Evolutionary conservation across 2,888 invertebrate genomes (phyloP), one percentile per base, ranked within the genome.

Genomic region (Drosophila vallismaia): DNA sequence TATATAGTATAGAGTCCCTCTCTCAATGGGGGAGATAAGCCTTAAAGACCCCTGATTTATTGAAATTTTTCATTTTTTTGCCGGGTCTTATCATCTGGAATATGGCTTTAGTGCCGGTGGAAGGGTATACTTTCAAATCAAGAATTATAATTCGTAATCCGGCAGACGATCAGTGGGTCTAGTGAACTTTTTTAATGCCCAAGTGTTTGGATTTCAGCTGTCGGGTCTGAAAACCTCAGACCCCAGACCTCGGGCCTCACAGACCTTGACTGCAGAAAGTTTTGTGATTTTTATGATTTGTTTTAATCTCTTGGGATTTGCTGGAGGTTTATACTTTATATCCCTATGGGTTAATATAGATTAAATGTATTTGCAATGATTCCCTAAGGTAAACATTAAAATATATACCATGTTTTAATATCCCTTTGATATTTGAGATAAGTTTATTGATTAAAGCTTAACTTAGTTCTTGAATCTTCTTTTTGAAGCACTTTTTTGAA

Each of bases 61-160:
- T 44, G 44, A 44, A 44, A 24, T 44, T 42, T 42, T 42, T 42
- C 14, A 12, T 42, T 42, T 42, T 44, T 14, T 42, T 14, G 8
- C 12, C 24, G 24, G 9, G 24, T 10, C 44, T 44, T 44, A 44
- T 44, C 44, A 44, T 24, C 40, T 8, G 40, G 19, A 36, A 7
- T 42, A 14, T 19, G 40, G 33, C 8, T 33, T 8, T 36, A 36
- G 36, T 36, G 12, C n/a, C 36, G 36, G 36, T 36, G 42, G 42
- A 42, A 42, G 42, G 42, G 42, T 42, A 42, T 14, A 4, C 9
- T 14, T 19, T 7, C 7, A 42, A 42, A 42, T 42, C 42, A 19
- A 19, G 9, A 42, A 19, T 3, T 19, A 42, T 14, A 42, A 42
- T 42, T 14, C 14, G 19, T 14, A 19, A 42, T 42, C 19, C 40